Evolutionary conservation across 2,888 invertebrate species (phyloP).

Genomic region (Brachynemurus nebulosus): DNA sequence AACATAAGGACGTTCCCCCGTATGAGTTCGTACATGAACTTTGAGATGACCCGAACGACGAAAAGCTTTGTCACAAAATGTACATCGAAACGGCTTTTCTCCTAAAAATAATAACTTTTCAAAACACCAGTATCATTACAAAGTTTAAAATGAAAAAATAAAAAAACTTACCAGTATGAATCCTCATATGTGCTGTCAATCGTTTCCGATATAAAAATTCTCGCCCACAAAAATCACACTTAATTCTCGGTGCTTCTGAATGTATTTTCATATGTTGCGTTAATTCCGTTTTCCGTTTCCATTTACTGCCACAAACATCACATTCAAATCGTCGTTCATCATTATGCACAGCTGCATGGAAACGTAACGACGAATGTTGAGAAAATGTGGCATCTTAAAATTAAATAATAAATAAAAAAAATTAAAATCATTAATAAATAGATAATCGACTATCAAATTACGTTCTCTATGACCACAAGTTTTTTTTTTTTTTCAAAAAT

Average conservation of each 20-base stretch:
- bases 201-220: slow-evolving; percentile 1
- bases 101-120: too few species aligned
- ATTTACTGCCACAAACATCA: neutral
- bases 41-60: neutral
- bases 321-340: neutral
- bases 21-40: neutral
- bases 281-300: neutral
- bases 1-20: neutral
- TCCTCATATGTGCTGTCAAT: neutral
- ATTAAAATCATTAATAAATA: too few species aligned
- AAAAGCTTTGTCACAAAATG: neutral
- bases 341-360: neutral
- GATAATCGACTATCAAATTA: too few species aligned
- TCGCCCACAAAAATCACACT: neutral
- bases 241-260: neutral
- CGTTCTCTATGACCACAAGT: too few species aligned
- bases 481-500: too few species aligned
- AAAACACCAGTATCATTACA: too few species aligned
- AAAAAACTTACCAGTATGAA: neutral
- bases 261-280: neutral
- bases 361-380: neutral
- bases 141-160: too few species aligned
- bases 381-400: too few species aligned
- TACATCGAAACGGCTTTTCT: neutral
- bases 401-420: too few species aligned